Conservation (phyloP, 2,888 invertebrate species). For the Nesidiocoris tenuis region DNA sequence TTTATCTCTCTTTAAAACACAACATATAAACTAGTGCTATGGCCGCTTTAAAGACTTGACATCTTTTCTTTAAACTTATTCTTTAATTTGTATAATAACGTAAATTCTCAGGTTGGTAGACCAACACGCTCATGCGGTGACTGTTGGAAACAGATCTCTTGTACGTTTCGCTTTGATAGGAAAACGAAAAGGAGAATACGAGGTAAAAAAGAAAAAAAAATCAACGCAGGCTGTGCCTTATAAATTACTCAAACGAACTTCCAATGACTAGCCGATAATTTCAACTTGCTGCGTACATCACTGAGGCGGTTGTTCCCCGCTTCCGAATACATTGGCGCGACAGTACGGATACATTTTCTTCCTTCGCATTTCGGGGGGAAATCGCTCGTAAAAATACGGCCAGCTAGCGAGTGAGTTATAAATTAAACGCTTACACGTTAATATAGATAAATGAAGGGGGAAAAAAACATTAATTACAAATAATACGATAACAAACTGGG, state of each 20-base stretch:
- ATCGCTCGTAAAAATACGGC: background rate
- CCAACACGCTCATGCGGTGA: slow-evolving; percentile 30
- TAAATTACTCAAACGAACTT: slow-evolving; percentile 35
- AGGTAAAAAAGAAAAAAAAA: slow-evolving; percentile 21
- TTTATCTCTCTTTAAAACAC: slow-evolving; percentile 15
- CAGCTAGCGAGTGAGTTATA: background rate
- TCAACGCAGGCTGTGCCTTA: slow-evolving; percentile 24
- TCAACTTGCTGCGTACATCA: slow-evolving; percentile 29
- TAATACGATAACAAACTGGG: background rate
- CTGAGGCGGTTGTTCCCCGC: slow-evolving; percentile 17
- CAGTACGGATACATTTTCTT: background rate
- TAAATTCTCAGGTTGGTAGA: background rate
- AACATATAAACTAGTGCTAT: slow-evolving; percentile 45
- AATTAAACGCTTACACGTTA: slow-evolving; percentile 7
- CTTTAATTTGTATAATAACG: background rate
- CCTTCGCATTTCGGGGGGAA: background rate
- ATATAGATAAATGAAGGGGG: too few relatives aligned
- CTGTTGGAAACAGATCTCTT: slow-evolving; percentile 30
- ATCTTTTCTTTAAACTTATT: background rate
- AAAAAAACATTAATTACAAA: too few relatives aligned
- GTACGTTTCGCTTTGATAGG: background rate
- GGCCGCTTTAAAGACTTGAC: slow-evolving; percentile 36
- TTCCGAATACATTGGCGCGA: background rate
- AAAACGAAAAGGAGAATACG: background rate
- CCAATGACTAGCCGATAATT: slow-evolving; percentile 41